These are phyloP conservation scores for Plectus sambesii DNA, from an alignment of 1,140 invertebrate species.

Conservation along the genomic window DNA sequence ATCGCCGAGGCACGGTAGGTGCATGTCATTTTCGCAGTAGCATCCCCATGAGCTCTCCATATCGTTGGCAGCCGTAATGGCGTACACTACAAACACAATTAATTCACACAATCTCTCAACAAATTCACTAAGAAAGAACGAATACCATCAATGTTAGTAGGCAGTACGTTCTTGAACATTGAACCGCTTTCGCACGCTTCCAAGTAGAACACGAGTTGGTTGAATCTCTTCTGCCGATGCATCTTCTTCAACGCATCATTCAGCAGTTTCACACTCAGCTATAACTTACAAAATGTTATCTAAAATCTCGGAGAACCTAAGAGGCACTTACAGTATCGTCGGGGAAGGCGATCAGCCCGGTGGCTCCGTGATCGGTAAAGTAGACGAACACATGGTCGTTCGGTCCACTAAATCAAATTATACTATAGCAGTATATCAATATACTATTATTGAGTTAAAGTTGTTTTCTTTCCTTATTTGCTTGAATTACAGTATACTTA, in stretches of 20 bases:
- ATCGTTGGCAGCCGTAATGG: constrained; percentile 57
- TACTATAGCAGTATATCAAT: constrained; percentile 23
- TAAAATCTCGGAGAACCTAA: constrained; percentile 29
- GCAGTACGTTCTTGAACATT: constrained; percentile 56
- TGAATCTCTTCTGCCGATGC: constrained; percentile 49
- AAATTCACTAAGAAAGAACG: constrained; percentile 23
- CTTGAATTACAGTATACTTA: too few relatives aligned
- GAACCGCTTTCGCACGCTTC: constrained; percentile 61
- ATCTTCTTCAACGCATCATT: constrained; percentile 50
- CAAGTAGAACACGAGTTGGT: constrained; percentile 53
- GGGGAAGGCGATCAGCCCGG: constrained; percentile 55
- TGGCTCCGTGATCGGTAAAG: constrained; percentile 59
- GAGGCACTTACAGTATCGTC: constrained; percentile 37
- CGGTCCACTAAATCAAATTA: constrained; percentile 49
- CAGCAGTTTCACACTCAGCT: constrained; percentile 49
- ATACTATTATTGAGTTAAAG: constrained; percentile 21
- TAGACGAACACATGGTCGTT: constrained; percentile 58
- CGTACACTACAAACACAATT: constrained; percentile 52
- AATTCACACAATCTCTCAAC: constrained; percentile 10
- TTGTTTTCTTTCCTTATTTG: too few relatives aligned
- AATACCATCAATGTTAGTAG: constrained; percentile 53
- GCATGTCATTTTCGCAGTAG: constrained; percentile 38
- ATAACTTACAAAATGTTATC: constrained; percentile 17
- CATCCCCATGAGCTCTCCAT: constrained; percentile 47
- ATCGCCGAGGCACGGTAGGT: constrained; percentile 41